phyloP scores from a whole-genome alignment of 2,888 invertebrate species.

The Andrena dorsata region DNA sequence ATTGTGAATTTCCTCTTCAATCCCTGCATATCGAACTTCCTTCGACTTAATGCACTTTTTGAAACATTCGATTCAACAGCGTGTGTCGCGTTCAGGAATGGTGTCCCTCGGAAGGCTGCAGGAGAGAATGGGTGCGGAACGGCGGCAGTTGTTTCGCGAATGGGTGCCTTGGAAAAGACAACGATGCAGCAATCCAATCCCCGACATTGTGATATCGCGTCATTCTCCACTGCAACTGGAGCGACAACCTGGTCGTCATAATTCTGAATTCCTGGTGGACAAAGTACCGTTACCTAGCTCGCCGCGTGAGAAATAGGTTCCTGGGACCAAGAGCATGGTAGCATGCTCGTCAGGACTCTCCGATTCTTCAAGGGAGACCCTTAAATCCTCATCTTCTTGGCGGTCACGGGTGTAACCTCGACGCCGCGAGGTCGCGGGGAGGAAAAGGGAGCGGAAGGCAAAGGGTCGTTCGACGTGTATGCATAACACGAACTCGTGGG shows the following conservation, averaged over 20 bases:
- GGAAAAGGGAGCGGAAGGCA: background rate
- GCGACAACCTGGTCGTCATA: constrained; percentile 29
- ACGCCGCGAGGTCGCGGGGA: background rate
- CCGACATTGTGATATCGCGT: constrained; percentile 17
- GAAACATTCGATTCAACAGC: constrained; percentile 1
- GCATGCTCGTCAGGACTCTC: constrained; percentile 47
- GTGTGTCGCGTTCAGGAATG: background rate
- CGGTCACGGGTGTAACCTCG: constrained; percentile 55
- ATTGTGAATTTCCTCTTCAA: no score
- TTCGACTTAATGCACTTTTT: background rate
- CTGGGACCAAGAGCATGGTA: background rate
- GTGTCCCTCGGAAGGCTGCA: constrained; percentile 12
- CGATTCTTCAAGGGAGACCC: constrained; percentile 58
- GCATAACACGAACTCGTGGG: constrained; percentile 50
- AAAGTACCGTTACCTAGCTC: constrained; percentile 19
- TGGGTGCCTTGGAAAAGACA: constrained; percentile 23
- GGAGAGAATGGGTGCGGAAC: background rate
- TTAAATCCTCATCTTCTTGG: constrained; percentile 56
- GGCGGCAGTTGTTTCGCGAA: constrained; percentile 2
- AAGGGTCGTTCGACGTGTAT: constrained; percentile 28
- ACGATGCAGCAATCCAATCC: constrained; percentile 31
- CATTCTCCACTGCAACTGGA: constrained; percentile 10
- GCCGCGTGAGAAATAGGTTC: constrained; percentile 8
- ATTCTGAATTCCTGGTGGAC: constrained; percentile 48
- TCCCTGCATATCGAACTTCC: no score